Evolutionary conservation across 2,113 vertebrate genomes (phyloP).

Genomic region (Polypterus senegalus): DNA sequence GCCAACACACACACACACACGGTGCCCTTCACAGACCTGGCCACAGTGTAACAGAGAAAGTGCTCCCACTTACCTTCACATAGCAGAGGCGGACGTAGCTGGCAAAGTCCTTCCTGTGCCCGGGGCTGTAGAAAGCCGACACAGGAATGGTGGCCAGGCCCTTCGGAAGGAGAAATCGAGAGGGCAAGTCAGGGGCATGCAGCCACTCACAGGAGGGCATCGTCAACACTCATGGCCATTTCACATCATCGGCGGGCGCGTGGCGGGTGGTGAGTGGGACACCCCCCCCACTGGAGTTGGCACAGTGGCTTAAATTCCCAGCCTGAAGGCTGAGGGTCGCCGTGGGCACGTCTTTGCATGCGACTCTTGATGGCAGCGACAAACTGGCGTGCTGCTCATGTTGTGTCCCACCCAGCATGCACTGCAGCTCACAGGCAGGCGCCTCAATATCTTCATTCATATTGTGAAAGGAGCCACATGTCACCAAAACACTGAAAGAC

Average conservation of each 20-base stretch:
- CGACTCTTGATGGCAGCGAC: too few relatives aligned
- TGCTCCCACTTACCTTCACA: conserved; percentile 60
- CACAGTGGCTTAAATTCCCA: too few relatives aligned
- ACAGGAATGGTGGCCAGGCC: conserved; percentile 74
- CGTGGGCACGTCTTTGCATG: too few relatives aligned
- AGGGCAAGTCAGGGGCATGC: background rate
- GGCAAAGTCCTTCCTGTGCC: conserved; percentile 58
- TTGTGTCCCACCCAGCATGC: too few relatives aligned
- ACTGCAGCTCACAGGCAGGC: too few relatives aligned
- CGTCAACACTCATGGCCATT: background rate
- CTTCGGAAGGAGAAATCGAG: conserved; percentile 33
- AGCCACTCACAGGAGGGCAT: background rate
- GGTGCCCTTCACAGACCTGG: background rate
- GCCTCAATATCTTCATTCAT: too few relatives aligned
- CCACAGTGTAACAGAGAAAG: background rate
- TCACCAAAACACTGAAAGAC: too few relatives aligned
- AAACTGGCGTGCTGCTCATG: too few relatives aligned
- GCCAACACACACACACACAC: background rate
- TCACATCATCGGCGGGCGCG: background rate
- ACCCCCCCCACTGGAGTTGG: too few relatives aligned
- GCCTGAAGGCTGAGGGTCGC: too few relatives aligned
- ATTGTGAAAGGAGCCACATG: too few relatives aligned
- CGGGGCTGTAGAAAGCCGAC: conserved; percentile 63
- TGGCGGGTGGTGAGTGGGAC: background rate
- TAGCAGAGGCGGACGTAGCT: conserved; percentile 87